These are phyloP conservation scores for Thaumetopoea pityocampa DNA, from an alignment of 1,140 invertebrate genomes.

Conservation along the genomic window DNA sequence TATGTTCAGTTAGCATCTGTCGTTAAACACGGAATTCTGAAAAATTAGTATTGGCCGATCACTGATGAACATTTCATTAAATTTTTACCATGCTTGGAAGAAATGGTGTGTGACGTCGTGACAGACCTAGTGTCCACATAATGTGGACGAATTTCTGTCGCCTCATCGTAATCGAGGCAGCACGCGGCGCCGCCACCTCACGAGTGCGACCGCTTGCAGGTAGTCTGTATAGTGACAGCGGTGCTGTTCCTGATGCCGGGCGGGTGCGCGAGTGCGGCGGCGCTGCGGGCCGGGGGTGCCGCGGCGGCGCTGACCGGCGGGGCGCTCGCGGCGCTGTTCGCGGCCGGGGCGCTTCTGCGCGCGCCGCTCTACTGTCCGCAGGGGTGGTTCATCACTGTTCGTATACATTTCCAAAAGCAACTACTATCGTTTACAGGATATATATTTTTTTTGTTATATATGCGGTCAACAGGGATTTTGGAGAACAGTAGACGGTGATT, in stretches of 20 bases:
- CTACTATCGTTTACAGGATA: too few relatives aligned
- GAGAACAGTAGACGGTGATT: too few relatives aligned
- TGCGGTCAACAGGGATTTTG: too few relatives aligned
- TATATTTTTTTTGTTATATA: too few relatives aligned
- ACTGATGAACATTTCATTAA: too few relatives aligned
- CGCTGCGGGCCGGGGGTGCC: constrained; percentile 2
- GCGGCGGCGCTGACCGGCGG: constrained; percentile 13
- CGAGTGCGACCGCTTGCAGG: constrained; percentile 1
- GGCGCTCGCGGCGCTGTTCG: constrained; percentile 7
- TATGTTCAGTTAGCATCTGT: too few relatives aligned
- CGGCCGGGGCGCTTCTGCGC: constrained; percentile 13
- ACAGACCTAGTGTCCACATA: too few relatives aligned
- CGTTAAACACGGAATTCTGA: too few relatives aligned
- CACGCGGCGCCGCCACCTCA: too few relatives aligned
- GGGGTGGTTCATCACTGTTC: constrained; percentile 24
- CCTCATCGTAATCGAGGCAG: background rate
- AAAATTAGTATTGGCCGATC: too few relatives aligned
- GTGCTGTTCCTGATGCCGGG: constrained; percentile 19
- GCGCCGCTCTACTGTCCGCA: constrained; percentile 23
- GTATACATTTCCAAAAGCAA: background rate
- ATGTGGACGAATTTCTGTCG: background rate
- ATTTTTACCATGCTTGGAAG: too few relatives aligned
- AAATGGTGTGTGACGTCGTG: too few relatives aligned
- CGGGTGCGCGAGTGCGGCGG: constrained; percentile 13
- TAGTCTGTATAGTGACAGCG: constrained; percentile 20